Base-by-base conservation (phyloP, 2,888 invertebrate genomes). In the Tenthredo amoena region DNA sequence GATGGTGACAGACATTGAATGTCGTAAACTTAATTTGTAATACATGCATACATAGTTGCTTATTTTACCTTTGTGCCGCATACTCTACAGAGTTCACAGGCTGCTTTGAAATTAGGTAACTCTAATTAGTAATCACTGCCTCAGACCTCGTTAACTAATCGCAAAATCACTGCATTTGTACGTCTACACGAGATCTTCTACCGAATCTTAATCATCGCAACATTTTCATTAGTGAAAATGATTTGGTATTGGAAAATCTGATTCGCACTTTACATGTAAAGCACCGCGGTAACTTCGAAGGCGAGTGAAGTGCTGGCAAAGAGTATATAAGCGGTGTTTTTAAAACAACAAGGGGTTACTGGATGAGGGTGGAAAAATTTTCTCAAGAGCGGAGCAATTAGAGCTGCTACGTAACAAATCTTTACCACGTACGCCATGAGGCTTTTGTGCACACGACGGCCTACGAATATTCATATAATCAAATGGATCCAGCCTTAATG, bases 331-430 rank as follows among this genome's bases (percentile, higher is more conserved):
- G 77, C 77, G 58, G 79, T 79, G 55, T 79, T 79, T 79, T 79
- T 79, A 79, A 58, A 55, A 79, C 79, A 79, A 79, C 79, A 79
- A 79, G 79, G 79, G 79, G 79, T 50, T 55, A 34, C 50, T 50
- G n/a, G 55, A 58, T 34, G 37, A 34, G 79, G 79, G 79, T 55
- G 10, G 34, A 47, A 55, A 58, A 40, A 58, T 58, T 79, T 79
- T 37, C 58, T 58, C 50, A 55, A 58, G 58, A 58, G 79, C 21
- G 2, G 21, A 79, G 79, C 55, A 79, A 79, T 79, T 79, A 79
- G 79, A 76, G 76, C 76, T 76, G 37, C 76, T 40, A 47, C 76
- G 76, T 76, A 76, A 47, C 31, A 47, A 40, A 76, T 74, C 47
- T 76, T 47, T 76, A 50, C 76, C 76, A 26, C 47, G 6, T 43